phyloP scores from a whole-genome alignment of 2,888 invertebrate species.

The Aethes cnicana region DNA sequence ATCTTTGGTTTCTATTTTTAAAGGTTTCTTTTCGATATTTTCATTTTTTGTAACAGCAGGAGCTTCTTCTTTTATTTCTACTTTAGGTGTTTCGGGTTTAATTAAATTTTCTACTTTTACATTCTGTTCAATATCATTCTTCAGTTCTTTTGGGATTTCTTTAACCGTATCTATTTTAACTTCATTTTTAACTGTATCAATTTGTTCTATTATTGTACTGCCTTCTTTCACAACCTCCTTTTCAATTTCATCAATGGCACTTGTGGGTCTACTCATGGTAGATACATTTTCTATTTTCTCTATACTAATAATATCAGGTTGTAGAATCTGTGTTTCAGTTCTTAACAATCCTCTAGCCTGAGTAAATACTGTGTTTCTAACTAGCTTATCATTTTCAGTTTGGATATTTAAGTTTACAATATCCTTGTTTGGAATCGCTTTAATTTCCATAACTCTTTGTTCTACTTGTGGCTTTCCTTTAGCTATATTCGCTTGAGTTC shows the following conservation, averaged over 20 bases:
- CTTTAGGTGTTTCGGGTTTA: conserved; percentile 18
- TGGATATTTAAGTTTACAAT: conserved; percentile 10
- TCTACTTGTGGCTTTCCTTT: conserved; percentile 8
- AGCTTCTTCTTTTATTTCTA: conserved; percentile 24
- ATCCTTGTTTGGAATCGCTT: conserved; percentile 3
- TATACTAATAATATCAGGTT: conserved; percentile 13
- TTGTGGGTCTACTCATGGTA: not conserved
- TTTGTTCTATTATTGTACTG: not conserved
- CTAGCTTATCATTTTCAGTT: conserved; percentile 49
- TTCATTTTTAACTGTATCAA: not conserved
- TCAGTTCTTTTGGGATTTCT: conserved; percentile 21
- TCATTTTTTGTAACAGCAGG: not conserved
- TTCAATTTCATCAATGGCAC: not conserved
- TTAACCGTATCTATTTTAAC: not conserved
- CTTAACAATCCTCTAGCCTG: conserved; percentile 68
- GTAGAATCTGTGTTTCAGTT: conserved; percentile 47
- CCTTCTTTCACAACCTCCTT: not conserved
- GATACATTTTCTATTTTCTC: conserved; percentile 8
- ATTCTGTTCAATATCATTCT: conserved; percentile 26
- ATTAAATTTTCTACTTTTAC: conserved; percentile 17
- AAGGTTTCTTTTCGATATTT: not conserved
- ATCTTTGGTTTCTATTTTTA: conserved; percentile 25
- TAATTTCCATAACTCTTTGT: conserved; percentile 22
- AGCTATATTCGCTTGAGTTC: conserved; percentile 25
- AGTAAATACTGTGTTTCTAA: conserved; percentile 70